Conservation (phyloP, 2,888 invertebrate genomes). For the Xestobium rufovillosum region DNA sequence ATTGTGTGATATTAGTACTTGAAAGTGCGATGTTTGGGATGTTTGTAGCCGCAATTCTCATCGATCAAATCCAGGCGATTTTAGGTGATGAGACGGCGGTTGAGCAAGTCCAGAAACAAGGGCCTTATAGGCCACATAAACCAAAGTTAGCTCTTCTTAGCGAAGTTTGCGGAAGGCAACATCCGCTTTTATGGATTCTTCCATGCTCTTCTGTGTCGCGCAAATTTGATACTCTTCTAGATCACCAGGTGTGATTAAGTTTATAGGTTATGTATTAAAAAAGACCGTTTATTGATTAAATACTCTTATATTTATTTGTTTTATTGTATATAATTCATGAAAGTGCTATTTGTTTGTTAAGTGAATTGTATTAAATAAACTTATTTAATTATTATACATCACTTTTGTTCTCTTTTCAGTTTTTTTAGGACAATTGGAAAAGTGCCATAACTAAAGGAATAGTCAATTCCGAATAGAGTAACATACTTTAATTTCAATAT, state of each 20-base stretch:
- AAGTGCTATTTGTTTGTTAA: too few species aligned
- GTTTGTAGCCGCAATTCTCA: slow-evolving; percentile 79
- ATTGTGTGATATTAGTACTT: slow-evolving; percentile 71
- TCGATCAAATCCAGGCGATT: slow-evolving; percentile 79
- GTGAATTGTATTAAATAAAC: too few species aligned
- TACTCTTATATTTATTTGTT: too few species aligned
- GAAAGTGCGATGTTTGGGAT: slow-evolving; percentile 81
- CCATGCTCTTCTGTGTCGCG: slow-evolving; percentile 52
- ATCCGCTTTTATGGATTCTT: slow-evolving; percentile 64
- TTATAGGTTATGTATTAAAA: too few species aligned
- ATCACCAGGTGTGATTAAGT: slow-evolving; percentile 40
- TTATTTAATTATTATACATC: too few species aligned
- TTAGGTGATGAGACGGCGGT: slow-evolving; percentile 78
- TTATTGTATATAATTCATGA: too few species aligned
- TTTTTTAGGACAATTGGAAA: too few species aligned
- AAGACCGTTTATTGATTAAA: too few species aligned
- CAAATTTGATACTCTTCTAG: slow-evolving; percentile 37
- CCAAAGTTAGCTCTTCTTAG: slow-evolving; percentile 58
- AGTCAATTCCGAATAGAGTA: too few species aligned
- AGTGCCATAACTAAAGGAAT: too few species aligned
- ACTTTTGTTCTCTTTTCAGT: too few species aligned
- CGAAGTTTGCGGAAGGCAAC: slow-evolving; percentile 72
- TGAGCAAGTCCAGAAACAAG: slow-evolving; percentile 66
- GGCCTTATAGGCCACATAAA: slow-evolving; percentile 56
- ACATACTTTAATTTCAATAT: too few species aligned